A percentile compares a stretch with the other conserved stretches of the same genome.
Evolutionary conservation across 2,888 invertebrate species (phyloP).

Genomic region (Drosophila setosimentum): DNA sequence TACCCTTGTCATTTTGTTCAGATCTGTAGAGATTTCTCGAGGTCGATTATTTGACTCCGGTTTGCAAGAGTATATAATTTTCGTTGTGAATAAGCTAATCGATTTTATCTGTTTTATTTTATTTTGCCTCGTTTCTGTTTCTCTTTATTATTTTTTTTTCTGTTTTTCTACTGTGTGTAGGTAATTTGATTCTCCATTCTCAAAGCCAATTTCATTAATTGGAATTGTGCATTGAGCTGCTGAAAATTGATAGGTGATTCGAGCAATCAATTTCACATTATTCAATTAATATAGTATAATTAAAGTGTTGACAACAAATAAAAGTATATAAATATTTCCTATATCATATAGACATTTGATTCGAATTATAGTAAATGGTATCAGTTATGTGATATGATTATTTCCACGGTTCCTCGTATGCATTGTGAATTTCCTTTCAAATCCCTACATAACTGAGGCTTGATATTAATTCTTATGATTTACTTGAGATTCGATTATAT

Average conservation of each 20-base stretch:
- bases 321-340: conserved; percentile 6
- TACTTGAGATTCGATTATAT: background rate
- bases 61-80: background rate
- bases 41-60: background rate
- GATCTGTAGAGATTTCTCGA: background rate
- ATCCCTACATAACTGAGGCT: background rate
- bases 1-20: background rate
- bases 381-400: background rate
- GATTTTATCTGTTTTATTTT: background rate
- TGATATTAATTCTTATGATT: background rate
- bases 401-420: background rate
- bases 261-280: conserved; percentile 51
- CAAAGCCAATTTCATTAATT: conserved; percentile 44
- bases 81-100: background rate
- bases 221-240: conserved; percentile 48
- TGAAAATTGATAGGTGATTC: conserved; percentile 43
- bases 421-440: background rate
- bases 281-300: conserved; percentile 30
- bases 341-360: conserved; percentile 4
- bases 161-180: conserved; percentile 1
- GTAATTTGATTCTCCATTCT: conserved; percentile 20
- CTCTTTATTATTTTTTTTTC: background rate
- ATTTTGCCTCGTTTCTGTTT: conserved; percentile 1
- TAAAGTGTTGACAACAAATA: background rate
- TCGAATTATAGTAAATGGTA: background rate